These are phyloP conservation scores for Zootermopsis nevadensis DNA, from an alignment of 2,888 invertebrate species.

Conservation along the genomic window DNA sequence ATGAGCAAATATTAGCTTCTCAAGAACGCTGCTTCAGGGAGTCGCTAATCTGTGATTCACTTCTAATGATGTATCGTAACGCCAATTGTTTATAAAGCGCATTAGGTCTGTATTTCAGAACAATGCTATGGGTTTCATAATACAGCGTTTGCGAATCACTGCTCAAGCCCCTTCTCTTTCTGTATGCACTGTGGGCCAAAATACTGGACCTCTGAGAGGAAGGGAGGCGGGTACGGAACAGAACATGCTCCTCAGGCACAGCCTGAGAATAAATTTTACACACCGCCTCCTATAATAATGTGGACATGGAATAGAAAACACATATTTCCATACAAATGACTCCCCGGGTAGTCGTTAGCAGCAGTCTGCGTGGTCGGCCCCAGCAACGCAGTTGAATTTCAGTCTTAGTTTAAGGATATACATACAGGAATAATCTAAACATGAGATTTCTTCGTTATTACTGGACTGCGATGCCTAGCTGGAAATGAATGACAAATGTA, in stretches of 20 bases:
- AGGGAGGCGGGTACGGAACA: background rate
- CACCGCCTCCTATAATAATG: background rate
- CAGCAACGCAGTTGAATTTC: background rate
- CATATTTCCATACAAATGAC: conserved; percentile 25
- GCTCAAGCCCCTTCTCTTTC: background rate
- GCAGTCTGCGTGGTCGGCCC: background rate
- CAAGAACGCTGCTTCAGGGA: too few species aligned
- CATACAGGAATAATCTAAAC: background rate
- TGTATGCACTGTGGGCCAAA: background rate
- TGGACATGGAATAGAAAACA: background rate
- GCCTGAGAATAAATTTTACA: conserved; percentile 22
- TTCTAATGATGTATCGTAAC: too few species aligned
- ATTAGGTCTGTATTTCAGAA: too few species aligned
- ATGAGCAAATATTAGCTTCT: too few species aligned
- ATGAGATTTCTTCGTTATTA: background rate
- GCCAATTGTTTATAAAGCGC: too few species aligned
- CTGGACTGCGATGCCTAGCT: background rate
- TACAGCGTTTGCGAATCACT: background rate
- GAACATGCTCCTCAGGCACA: background rate
- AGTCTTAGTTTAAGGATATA: conserved; percentile 10
- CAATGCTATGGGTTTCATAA: too few species aligned
- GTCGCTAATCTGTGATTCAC: too few species aligned
- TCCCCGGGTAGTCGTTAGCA: background rate
- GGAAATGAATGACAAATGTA: background rate
- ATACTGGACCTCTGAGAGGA: background rate